Percentiles rank a stretch among this genome's conserved stretches.
These are phyloP conservation scores for Axis porcinus DNA, from an alignment of 2,113 vertebrate species.

Conservation along the genomic window DNA sequence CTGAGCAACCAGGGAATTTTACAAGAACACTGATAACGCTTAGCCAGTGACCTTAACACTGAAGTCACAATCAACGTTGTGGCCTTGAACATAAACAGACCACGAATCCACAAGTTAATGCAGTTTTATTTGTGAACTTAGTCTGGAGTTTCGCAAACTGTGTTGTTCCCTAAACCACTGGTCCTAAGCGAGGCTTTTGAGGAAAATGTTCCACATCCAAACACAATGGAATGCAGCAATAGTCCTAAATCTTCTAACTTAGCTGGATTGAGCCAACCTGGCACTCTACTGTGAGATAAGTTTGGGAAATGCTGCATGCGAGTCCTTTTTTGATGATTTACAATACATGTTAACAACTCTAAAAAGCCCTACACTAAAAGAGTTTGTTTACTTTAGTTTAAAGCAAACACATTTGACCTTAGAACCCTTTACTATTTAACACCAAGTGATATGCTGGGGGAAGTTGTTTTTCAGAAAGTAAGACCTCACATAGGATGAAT, in stretches of 20 bases:
- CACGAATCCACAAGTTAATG: neutral
- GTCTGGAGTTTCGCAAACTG: neutral
- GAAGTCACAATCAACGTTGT: neutral
- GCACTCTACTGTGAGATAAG: neutral
- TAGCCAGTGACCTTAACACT: neutral
- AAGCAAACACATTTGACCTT: conserved; percentile 37
- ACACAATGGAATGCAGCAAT: neutral
- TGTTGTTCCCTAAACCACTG: neutral
- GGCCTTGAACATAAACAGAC: neutral
- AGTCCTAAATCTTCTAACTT: neutral
- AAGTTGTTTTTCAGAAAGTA: neutral
- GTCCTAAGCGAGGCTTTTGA: neutral
- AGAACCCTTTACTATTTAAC: neutral
- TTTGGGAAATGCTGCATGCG: neutral
- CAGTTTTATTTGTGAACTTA: neutral
- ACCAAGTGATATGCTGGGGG: neutral
- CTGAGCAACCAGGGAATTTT: neutral
- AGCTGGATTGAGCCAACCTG: neutral
- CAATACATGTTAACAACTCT: neutral
- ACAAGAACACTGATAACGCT: neutral
- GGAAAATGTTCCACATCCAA: neutral
- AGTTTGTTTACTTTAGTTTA: conserved; percentile 13
- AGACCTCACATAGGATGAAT: neutral
- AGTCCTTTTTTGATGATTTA: neutral
- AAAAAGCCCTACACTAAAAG: neutral